phyloP scores from a whole-genome alignment of 2,888 invertebrate species.

The Epinotia bilunana region DNA sequence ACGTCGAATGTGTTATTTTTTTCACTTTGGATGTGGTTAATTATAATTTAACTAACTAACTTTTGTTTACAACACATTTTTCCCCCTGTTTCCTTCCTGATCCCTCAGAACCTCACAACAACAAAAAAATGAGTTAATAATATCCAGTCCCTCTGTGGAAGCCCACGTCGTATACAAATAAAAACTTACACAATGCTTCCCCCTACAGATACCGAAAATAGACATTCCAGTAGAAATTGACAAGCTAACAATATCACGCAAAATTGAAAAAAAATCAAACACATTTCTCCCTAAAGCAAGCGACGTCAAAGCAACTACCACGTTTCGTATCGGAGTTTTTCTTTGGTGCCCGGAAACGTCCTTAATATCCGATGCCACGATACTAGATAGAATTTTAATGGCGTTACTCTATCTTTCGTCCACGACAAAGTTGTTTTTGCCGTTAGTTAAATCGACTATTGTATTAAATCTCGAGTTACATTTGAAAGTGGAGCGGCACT shows the following conservation, averaged over 20 bases:
- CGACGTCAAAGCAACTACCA: slow-evolving; percentile 25
- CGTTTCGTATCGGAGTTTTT: slow-evolving; percentile 32
- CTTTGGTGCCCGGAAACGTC: slow-evolving; percentile 33
- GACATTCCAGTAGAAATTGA: not conserved
- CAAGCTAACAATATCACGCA: not conserved
- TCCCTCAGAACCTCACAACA: not conserved
- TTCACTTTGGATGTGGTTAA: too few relatives aligned
- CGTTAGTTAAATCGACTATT: slow-evolving; percentile 8
- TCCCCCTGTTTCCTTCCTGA: not conserved
- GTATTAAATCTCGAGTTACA: slow-evolving; percentile 2
- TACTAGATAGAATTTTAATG: slow-evolving; percentile 44
- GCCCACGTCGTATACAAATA: not conserved
- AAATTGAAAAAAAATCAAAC: slow-evolving; percentile 10
- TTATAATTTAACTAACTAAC: not conserved
- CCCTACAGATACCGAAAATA: not conserved
- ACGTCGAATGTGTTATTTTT: too few relatives aligned
- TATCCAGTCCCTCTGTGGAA: not conserved
- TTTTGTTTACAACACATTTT: not conserved
- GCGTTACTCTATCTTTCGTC: slow-evolving; percentile 39
- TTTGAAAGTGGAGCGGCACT: slow-evolving; percentile 15
- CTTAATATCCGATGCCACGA: slow-evolving; percentile 39
- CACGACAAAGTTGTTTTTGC: slow-evolving; percentile 21
- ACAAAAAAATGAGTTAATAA: not conserved
- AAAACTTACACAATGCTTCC: not conserved
- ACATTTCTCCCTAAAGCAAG: slow-evolving; percentile 4